phyloP scores from a whole-genome alignment of 2,113 vertebrate genomes.

The Gasterosteus nipponicus region DNA sequence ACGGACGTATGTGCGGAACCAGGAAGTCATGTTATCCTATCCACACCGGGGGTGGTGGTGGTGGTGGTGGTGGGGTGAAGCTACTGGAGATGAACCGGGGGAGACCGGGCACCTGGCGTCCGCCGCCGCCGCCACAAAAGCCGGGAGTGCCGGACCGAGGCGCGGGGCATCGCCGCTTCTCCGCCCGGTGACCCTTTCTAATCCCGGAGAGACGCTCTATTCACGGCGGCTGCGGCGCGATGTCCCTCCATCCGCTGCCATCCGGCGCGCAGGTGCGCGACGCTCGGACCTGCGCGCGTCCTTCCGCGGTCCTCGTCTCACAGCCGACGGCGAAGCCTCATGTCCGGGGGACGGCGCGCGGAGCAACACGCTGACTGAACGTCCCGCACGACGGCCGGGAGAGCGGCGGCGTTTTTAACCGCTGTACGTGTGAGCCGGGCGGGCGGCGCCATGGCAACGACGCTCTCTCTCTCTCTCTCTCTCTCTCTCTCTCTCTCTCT shows the following conservation, averaged over 20 bases:
- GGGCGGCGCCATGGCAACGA: slow-evolving; percentile 74
- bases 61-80: slow-evolving; percentile 7
- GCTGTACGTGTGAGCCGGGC: slow-evolving; percentile 56
- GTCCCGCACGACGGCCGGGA: slow-evolving; percentile 34
- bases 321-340: slow-evolving; percentile 33
- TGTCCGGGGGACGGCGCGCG: slow-evolving; percentile 45
- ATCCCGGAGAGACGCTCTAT: slow-evolving; percentile 62
- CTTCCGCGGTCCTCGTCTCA: slow-evolving; percentile 7
- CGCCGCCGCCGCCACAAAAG: slow-evolving; percentile 70
- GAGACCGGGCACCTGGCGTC: slow-evolving; percentile 58
- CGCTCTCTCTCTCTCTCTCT: slow-evolving; percentile 9
- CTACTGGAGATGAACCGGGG: slow-evolving; percentile 45
- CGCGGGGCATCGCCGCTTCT: slow-evolving; percentile 64
- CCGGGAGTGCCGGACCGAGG: slow-evolving; percentile 58
- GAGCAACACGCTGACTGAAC: slow-evolving; percentile 40
- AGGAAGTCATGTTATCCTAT: slow-evolving; percentile 81
- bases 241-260: slow-evolving; percentile 61
- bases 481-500: background rate
- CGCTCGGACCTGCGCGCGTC: slow-evolving; percentile 35
- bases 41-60: slow-evolving; percentile 67
- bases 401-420: slow-evolving; percentile 56
- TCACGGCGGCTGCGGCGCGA: slow-evolving; percentile 51
- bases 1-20: slow-evolving; percentile 69
- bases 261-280: slow-evolving; percentile 73
- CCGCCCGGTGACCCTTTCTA: slow-evolving; percentile 60